Evolutionary conservation across 1,140 invertebrate genomes (phyloP).

Genomic region (Maniola jurtina): DNA sequence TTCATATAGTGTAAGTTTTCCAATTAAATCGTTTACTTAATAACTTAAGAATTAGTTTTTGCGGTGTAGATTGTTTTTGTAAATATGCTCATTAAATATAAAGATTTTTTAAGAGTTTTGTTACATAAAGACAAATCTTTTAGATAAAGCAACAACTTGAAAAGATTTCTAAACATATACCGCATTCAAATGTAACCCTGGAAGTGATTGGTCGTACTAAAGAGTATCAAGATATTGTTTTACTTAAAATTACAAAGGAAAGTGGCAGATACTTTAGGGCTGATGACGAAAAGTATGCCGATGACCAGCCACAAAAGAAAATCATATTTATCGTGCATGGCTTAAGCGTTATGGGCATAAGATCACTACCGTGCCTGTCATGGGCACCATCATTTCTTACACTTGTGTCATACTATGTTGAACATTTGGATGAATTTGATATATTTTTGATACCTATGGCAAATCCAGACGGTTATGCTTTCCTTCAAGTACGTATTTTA

Average conservation of each 20-base stretch:
- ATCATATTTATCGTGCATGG: conserved; percentile 69
- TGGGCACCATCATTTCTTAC: conserved; percentile 19
- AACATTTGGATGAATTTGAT: conserved; percentile 61
- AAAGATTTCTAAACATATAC: conserved; percentile 28
- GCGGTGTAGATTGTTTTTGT: no score
- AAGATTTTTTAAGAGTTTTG: not conserved
- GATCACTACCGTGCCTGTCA: conserved; percentile 25
- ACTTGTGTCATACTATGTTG: conserved; percentile 48
- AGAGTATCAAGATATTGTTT: conserved; percentile 58
- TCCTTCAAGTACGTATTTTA: conserved; percentile 18
- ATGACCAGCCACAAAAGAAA: conserved; percentile 53
- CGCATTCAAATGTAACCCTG: conserved; percentile 43
- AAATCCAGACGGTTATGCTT: conserved; percentile 58
- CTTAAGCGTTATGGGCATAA: conserved; percentile 47
- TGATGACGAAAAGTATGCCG: conserved; percentile 44
- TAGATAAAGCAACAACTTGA: conserved; percentile 46
- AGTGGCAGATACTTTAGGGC: conserved; percentile 36
- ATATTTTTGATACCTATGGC: conserved; percentile 64
- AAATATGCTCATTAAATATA: not conserved
- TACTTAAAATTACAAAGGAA: conserved; percentile 47
- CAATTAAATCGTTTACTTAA: no score
- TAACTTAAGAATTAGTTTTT: not conserved
- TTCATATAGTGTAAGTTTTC: conserved; percentile 31
- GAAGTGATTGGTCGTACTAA: conserved; percentile 53
- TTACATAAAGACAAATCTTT: conserved; percentile 11